Percentiles rank a stretch among this genome's conserved stretches.
These are phyloP conservation scores for Tachina lurida DNA, from an alignment of 2,888 invertebrate species.

Conservation along the genomic window DNA sequence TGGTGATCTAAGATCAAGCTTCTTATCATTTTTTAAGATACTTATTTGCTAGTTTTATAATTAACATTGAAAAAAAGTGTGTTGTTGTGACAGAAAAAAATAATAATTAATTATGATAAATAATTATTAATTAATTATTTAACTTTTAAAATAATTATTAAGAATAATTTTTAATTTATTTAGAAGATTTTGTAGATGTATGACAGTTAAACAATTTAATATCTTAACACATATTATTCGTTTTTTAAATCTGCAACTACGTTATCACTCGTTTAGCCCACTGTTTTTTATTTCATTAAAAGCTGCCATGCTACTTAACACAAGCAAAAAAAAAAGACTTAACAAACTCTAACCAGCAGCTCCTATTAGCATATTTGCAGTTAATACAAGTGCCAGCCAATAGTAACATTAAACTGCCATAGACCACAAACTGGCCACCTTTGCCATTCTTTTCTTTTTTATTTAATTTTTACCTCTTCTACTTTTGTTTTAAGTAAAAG, in stretches of 20 bases:
- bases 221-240: no score
- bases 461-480: constrained; percentile 14
- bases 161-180: no score
- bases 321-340: constrained; percentile 43
- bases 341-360: constrained; percentile 54
- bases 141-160: no score
- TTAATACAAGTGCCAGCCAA: constrained; percentile 55
- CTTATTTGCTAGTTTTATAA: constrained; percentile 38
- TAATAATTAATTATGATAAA: no score
- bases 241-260: no score
- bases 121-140: no score
- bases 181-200: no score
- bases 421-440: constrained; percentile 52
- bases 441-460: background rate
- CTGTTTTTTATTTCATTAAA: constrained; percentile 47
- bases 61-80: background rate
- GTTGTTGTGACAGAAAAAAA: background rate
- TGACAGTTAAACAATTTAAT: no score
- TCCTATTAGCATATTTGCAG: constrained; percentile 67
- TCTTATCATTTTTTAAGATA: constrained; percentile 23
- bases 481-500: constrained; percentile 56
- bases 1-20: constrained; percentile 33
- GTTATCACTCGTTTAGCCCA: constrained; percentile 2
- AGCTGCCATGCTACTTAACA: constrained; percentile 14
- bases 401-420: constrained; percentile 56